Evolutionary conservation across 2,888 invertebrate species (phyloP), one percentile per base, ranked within the genome.

Genomic region (Rhamnusium bicolor): DNA sequence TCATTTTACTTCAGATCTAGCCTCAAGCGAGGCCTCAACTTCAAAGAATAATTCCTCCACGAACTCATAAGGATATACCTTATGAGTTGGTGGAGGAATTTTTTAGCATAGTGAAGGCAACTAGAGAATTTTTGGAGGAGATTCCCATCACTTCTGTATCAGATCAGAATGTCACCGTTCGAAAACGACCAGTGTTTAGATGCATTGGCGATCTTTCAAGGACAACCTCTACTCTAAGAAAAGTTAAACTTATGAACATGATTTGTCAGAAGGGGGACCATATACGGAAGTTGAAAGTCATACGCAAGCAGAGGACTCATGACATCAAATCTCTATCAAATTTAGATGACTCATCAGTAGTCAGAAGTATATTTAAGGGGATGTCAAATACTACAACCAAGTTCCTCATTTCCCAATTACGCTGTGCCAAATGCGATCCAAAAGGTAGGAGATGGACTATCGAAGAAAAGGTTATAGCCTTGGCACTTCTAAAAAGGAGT

Each of bases 241-340:
- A 46, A 46, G 10, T 46, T 10, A 46, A 46, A 46, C 46, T 46
- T 8, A 46, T 46, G 46, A 8, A 46, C 14, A 46, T 46, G 46
- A 14, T 46, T 46, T 19, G 84, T 82, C 69, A 87, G 80, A 27
- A 84, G 83, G 86, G 75, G 80, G 19, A 83, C 82, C 58, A 75
- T 77, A 7, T 88, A 80, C 69, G 83, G 84, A 46, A 46, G 7
- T 46, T 46, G 14, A 46, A 46, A 46, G 10, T 46, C 46, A 5
- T 46, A 46, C 7, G 46, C 14, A 46, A 2, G 10, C n/a, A 46
- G 14, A 46, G 46, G 46, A 8, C 46, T 46, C 12, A 46, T 14
- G 46, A 46, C 46, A 46, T 46, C 14, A 46, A 46, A 46, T 10
- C 46, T 14, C 46, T 46, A 14, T 46, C 46, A 46, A 46, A 46